Conservation (phyloP, 2,797 vertebrate species). For the Sebastes minor region DNA sequence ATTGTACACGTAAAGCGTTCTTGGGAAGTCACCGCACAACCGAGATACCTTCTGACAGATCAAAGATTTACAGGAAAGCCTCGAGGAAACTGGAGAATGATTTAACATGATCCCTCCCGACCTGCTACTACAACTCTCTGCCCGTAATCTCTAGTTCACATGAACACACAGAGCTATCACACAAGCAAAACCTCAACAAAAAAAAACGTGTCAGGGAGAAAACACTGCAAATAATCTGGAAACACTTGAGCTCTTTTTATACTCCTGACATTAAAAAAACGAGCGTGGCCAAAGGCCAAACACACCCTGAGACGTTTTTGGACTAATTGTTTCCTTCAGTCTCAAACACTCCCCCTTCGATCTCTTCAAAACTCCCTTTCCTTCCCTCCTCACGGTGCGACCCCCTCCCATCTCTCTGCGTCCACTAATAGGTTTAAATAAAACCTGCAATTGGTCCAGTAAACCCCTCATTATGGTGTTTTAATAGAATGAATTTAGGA, state of each 20-base stretch:
- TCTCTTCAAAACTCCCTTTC: conserved; percentile 42
- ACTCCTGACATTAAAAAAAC: conserved; percentile 70
- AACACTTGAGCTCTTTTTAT: conserved; percentile 78
- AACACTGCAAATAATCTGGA: conserved; percentile 79
- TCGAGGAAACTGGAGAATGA: not conserved
- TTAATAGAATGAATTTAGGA: conserved; percentile 91
- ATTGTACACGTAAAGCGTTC: conserved; percentile 3
- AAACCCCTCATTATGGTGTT: conserved; percentile 93
- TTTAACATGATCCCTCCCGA: conserved; percentile 29
- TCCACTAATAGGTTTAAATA: conserved; percentile 89
- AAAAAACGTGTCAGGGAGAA: conserved; percentile 67
- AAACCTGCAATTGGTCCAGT: conserved; percentile 90
- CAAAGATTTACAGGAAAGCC: conserved; percentile 28
- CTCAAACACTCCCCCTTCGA: conserved; percentile 56
- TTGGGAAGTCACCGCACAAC: not conserved
- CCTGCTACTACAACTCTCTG: conserved; percentile 30
- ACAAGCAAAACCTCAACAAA: conserved; percentile 41
- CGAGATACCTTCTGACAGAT: conserved; percentile 26
- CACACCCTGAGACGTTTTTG: conserved; percentile 73
- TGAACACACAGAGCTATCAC: conserved; percentile 34
- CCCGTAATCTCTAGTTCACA: conserved; percentile 42
- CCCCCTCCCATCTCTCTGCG: conserved; percentile 52
- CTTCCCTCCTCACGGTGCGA: not conserved
- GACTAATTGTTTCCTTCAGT: conserved; percentile 92
- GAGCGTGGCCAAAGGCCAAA: conserved; percentile 73